Base-by-base conservation (phyloP, 2,113 vertebrate species). In the Anseranas semipalmata region DNA sequence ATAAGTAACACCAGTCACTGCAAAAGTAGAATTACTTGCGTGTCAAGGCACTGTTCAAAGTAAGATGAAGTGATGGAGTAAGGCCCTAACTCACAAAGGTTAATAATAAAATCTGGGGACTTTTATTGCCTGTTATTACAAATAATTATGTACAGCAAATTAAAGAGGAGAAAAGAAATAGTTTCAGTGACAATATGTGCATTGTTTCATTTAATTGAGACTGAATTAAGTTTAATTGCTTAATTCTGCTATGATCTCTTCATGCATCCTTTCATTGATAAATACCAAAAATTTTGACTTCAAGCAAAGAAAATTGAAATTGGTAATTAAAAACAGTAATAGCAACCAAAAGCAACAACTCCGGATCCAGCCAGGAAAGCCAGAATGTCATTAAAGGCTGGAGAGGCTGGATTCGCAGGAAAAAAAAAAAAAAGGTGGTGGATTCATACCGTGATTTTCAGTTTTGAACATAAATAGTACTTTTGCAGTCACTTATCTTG, bases 101-200 rank as follows among this genome's bases (percentile, higher is more conserved):
- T 78, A 46, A 53, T 39, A 92, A 85, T 67, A 92, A 71, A 92
- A 92, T 9, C 43, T 74, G 13, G 5, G 27, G 37, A 62, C 84
- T 94, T 91, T 84, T 90, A 86, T 87, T 92, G 76, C 52, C 66
- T 68, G 18, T 30, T 65, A 65, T 65, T 65, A 28, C 27, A 41
- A 65, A 65, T 63, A 65, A 39, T 39, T 65, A 65, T 27, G 37
- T 65, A 19, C 28, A 65, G 39, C 27, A 65, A 39, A 84, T 89
- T 63, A 94, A 80, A 88, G 37, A 85, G 25, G 25, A 80, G 18
- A 83, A 93, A 89, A 95, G 10, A 89, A 96, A 89, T 18, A 1
- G 25, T 70, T 94, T 91, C 63, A 63, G 32, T 67, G 55, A 80
- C n/a, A 91, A 39, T 79, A 76, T 37, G 58, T 28, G 28, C 53